Percentiles rank a stretch among this genome's conserved stretches.
Evolutionary conservation across 1,140 invertebrate species (phyloP).

Genomic region (Rhyacophila brunnea): DNA sequence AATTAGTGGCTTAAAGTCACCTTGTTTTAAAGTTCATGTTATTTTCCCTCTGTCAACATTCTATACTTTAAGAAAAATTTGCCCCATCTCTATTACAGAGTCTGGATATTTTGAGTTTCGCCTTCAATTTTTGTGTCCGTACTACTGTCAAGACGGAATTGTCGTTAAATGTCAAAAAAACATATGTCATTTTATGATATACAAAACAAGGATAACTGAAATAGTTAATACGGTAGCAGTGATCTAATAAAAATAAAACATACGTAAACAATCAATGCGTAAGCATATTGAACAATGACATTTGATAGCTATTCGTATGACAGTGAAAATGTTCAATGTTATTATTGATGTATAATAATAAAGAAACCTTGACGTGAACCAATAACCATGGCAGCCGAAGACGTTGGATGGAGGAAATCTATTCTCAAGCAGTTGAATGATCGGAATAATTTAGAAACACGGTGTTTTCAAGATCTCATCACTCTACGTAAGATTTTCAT

Average conservation of each 20-base stretch:
- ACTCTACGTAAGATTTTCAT: slow-evolving; percentile 47
- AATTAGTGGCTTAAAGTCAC: no score
- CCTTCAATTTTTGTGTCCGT: no score
- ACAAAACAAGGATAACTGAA: not conserved
- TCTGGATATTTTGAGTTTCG: no score
- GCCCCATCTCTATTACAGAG: no score
- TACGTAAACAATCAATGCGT: not conserved
- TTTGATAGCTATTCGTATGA: not conserved
- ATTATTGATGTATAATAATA: not conserved
- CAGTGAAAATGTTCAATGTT: not conserved
- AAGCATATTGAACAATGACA: not conserved
- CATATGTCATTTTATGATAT: slow-evolving; percentile 13
- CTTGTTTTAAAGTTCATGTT: no score
- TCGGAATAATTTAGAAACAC: slow-evolving; percentile 50
- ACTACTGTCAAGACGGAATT: not conserved
- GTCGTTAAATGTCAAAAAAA: slow-evolving; percentile 11
- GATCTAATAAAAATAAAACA: not conserved
- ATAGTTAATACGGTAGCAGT: not conserved
- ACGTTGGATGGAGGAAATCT: slow-evolving; percentile 49
- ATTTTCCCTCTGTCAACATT: no score
- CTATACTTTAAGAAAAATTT: no score
- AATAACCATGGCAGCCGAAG: slow-evolving; percentile 38
- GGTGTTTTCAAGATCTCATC: slow-evolving; percentile 51
- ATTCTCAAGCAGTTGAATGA: slow-evolving; percentile 48
- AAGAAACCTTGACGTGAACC: slow-evolving; percentile 1